phyloP scores from a whole-genome alignment of 2,113 vertebrate genomes.

The Pelvicachromis taeniatus region DNA sequence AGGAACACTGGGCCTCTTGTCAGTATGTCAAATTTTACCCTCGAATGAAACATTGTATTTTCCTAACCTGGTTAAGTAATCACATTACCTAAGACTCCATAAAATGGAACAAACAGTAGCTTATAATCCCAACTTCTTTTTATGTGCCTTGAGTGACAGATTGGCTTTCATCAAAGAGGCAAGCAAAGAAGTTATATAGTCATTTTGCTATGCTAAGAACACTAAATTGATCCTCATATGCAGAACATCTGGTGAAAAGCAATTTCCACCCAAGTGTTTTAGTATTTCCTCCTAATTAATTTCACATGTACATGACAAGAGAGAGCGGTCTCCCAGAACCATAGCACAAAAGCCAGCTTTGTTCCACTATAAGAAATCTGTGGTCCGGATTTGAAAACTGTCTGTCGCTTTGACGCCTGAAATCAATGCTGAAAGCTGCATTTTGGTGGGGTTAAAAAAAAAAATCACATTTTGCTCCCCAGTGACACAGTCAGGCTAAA shows the following conservation, averaged over 20 bases:
- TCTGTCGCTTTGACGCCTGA: slow-evolving; percentile 26
- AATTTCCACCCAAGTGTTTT: slow-evolving; percentile 83
- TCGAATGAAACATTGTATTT: slow-evolving; percentile 77
- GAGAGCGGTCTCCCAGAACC: slow-evolving; percentile 74
- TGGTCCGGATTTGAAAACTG: slow-evolving; percentile 57
- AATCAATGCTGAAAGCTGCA: slow-evolving; percentile 48
- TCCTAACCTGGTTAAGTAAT: slow-evolving; percentile 80
- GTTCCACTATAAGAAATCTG: slow-evolving; percentile 65
- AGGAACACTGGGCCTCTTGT: slow-evolving; percentile 76
- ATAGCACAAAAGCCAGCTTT: slow-evolving; percentile 78
- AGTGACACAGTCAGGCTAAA: slow-evolving; percentile 5
- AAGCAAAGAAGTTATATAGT: slow-evolving; percentile 62
- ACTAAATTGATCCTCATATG: slow-evolving; percentile 78
- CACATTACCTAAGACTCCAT: slow-evolving; percentile 76
- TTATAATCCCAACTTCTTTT: slow-evolving; percentile 65
- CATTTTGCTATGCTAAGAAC: slow-evolving; percentile 67
- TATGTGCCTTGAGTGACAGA: slow-evolving; percentile 74
- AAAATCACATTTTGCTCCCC: slow-evolving; percentile 47
- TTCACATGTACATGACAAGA: slow-evolving; percentile 81
- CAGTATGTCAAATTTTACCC: slow-evolving; percentile 63
- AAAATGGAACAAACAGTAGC: slow-evolving; percentile 80
- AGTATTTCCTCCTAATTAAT: slow-evolving; percentile 84
- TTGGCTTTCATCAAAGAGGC: slow-evolving; percentile 75
- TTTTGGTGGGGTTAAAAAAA: slow-evolving; percentile 19
- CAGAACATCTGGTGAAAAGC: slow-evolving; percentile 79